These are phyloP conservation scores for Myotis pilosus DNA, from an alignment of 2,797 vertebrate genomes.

Conservation along the genomic window DNA sequence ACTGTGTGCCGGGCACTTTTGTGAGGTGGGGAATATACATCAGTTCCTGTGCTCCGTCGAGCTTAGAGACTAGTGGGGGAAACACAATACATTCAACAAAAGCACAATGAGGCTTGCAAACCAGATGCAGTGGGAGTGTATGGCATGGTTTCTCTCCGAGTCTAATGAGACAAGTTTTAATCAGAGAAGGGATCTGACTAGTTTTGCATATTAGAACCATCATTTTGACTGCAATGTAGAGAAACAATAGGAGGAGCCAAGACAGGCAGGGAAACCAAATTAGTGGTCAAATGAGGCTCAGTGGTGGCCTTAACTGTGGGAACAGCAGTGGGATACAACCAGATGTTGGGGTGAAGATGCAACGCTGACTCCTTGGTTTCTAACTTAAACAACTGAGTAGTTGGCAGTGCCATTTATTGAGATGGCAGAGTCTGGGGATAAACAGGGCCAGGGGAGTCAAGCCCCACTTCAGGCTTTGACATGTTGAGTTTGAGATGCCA, in stretches of 20 bases:
- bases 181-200: conserved; percentile 9
- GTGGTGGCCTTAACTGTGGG: background rate
- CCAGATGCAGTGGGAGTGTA: background rate
- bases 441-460: background rate
- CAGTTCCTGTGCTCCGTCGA: background rate
- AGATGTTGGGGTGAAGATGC: background rate
- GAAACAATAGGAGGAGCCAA: background rate
- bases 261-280: background rate
- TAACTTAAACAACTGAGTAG: background rate
- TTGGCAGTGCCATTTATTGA: background rate
- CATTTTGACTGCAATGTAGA: background rate
- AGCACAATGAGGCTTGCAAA: background rate
- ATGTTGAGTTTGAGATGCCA: background rate
- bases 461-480: background rate
- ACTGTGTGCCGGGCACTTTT: background rate
- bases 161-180: background rate
- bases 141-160: background rate
- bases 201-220: background rate
- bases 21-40: background rate
- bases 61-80: background rate
- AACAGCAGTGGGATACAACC: background rate
- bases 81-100: background rate
- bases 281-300: background rate
- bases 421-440: background rate
- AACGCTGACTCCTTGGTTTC: background rate